Evolutionary conservation across 2,888 invertebrate genomes (phyloP).

Genomic region (Leucania comma): DNA sequence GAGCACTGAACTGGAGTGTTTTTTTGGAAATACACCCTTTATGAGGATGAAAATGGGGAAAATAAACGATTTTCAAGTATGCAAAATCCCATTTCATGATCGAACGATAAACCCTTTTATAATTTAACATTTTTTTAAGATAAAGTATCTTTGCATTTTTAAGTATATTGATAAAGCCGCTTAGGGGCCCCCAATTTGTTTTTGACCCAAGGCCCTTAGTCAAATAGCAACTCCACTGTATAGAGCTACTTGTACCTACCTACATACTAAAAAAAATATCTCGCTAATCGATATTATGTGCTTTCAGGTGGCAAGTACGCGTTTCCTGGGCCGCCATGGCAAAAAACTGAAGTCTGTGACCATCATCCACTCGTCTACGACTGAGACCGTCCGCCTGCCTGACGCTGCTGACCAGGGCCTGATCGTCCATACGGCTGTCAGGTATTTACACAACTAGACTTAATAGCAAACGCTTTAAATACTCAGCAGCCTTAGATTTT

Average conservation of each 20-base stretch:
- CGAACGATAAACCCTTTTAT: too few relatives aligned
- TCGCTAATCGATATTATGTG: constrained; percentile 15
- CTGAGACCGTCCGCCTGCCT: constrained; percentile 96
- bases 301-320: constrained; percentile 94
- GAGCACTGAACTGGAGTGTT: too few relatives aligned
- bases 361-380: constrained; percentile 97
- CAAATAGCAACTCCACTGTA: too few relatives aligned
- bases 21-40: too few relatives aligned
- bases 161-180: too few relatives aligned
- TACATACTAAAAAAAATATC: neutral
- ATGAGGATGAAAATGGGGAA: too few relatives aligned
- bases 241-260: constrained; percentile 6
- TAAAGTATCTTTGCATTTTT: too few relatives aligned
- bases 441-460: constrained; percentile 72
- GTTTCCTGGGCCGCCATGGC: constrained; percentile 95
- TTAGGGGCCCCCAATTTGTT: too few relatives aligned
- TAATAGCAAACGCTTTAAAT: neutral
- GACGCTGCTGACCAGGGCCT: constrained; percentile 94
- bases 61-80: too few relatives aligned
- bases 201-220: too few relatives aligned
- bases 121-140: too few relatives aligned
- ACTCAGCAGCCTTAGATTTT: neutral
- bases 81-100: too few relatives aligned
- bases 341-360: constrained; percentile 96
- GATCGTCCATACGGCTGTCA: constrained; percentile 96